Base-by-base conservation (phyloP, 2,113 vertebrate genomes). In the Prinia subflava region DNA sequence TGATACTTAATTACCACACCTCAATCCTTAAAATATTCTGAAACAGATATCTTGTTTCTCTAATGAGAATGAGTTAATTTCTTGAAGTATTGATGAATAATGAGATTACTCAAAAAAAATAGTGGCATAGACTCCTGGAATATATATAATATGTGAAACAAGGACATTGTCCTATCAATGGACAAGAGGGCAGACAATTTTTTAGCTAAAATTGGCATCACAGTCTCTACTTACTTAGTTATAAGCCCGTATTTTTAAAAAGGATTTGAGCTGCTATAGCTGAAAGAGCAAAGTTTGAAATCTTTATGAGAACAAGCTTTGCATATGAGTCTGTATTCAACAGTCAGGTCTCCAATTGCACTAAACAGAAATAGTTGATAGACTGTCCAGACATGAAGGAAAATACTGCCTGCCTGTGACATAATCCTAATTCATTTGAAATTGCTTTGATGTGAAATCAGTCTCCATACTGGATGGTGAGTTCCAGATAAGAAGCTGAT, bases 311-410 rank as follows among this genome's bases (percentile, higher is more conserved):
- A 87, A 42, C 6, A 64, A 62, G 4, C 4, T 50, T 28, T 37
- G 12, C 22, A 49, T 2, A 14, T 0, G 0, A 59, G 16, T 74
- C 11, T 75, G 25, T 21, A 81, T n/a, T 75, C 17, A 71, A 27
- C 18, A 65, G 20, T 78, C 33, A 75, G 6, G 23, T 64, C 57
- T 71, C 12, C 15, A 68, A 19, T 12, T 50, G 2, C 33, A 30
- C 37, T 83, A 56, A 90, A 21, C 3, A 82, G 22, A 85, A 77
- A n/a, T 15, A 69, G 21, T 35, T 47, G 28, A 81, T 25, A 37
- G 60, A 24, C 15, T 52, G 23, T 71, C 27, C 33, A 76, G 27
- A 83, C 18, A 9, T 52, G 83, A 80, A 74, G 6, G 12, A 55
- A 94, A 86, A 83, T 76, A 13, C 30, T 74, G 17, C 18, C 11